A percentile compares a stretch with the other conserved stretches of the same genome.
Evolutionary conservation across 2,797 vertebrate species (phyloP).

Genomic region (Leptodactylus fallax): DNA sequence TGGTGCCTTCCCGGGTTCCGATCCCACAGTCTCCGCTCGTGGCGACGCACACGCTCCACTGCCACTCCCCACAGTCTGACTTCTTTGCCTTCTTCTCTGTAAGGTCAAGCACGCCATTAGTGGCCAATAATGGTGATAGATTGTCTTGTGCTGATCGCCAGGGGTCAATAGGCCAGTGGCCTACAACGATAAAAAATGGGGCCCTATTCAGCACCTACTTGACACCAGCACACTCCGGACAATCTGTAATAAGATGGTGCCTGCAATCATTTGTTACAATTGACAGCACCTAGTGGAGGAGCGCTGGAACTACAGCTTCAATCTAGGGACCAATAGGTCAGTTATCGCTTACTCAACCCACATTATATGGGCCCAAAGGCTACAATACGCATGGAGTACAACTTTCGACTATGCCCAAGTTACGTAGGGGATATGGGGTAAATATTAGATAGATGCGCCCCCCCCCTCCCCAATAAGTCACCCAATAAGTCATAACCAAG

Average conservation of each 20-base stretch:
- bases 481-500: background rate
- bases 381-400: no score
- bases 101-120: background rate
- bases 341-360: no score
- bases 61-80: slow-evolving; percentile 96
- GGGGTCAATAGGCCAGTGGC: background rate
- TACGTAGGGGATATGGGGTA: background rate
- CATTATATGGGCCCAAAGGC: no score
- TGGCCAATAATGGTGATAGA: background rate
- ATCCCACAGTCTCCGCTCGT: slow-evolving; percentile 91
- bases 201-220: background rate
- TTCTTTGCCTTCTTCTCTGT: slow-evolving; percentile 94
- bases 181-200: background rate
- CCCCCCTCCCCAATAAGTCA: no score
- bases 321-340: no score
- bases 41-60: slow-evolving; percentile 96
- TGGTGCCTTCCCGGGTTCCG: slow-evolving; percentile 92
- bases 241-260: background rate
- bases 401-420: no score
- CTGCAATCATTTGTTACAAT: background rate
- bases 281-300: background rate
- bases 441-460: background rate
- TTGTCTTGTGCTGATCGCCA: no score
- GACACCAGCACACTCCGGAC: no score
- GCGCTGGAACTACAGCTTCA: no score